A percentile compares a stretch with the other conserved stretches of the same genome.
These are phyloP conservation scores for Drosophila kanekoi DNA, from an alignment of 2,888 invertebrate genomes.

Conservation along the genomic window DNA sequence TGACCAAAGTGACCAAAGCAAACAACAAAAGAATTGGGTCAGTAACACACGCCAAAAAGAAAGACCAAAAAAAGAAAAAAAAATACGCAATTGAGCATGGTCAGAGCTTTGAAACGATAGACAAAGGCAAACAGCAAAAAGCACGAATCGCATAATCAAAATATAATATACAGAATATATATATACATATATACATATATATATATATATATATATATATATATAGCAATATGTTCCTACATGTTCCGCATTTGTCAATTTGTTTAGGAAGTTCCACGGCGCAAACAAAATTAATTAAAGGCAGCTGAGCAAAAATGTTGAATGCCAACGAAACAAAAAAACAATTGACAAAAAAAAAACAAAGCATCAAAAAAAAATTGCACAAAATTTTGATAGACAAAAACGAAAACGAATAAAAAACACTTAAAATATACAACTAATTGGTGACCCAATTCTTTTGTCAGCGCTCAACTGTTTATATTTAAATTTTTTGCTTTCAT, in stretches of 20 bases:
- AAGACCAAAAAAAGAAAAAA: conserved; percentile 38
- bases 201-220: too few species aligned
- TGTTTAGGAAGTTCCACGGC: conserved; percentile 62
- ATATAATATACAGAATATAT: conserved; percentile 5
- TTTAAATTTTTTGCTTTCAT: conserved; percentile 59
- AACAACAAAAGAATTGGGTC: conserved; percentile 73
- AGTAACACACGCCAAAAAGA: conserved; percentile 70
- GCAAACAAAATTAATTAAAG: conserved; percentile 63
- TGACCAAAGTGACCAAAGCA: conserved; percentile 64
- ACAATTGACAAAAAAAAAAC: conserved; percentile 35
- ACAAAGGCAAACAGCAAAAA: conserved; percentile 36
- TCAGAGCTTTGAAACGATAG: conserved; percentile 62
- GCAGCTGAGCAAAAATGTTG: conserved; percentile 51
- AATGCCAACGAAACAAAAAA: conserved; percentile 2
- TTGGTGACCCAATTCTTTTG: conserved; percentile 74
- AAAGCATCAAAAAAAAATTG: conserved; percentile 78
- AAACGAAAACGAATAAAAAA: conserved; percentile 31
- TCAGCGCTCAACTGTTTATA: conserved; percentile 59
- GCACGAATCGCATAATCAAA: neutral
- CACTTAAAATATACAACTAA: conserved; percentile 37
- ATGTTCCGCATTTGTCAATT: conserved; percentile 59
- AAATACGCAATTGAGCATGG: conserved; percentile 73
- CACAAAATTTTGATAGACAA: conserved; percentile 52
- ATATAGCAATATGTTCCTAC: conserved; percentile 8
- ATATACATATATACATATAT: neutral